Evolutionary conservation across 2,888 invertebrate genomes (phyloP), one percentile per base, ranked within the genome.

Genomic region (Dusona sp.): DNA sequence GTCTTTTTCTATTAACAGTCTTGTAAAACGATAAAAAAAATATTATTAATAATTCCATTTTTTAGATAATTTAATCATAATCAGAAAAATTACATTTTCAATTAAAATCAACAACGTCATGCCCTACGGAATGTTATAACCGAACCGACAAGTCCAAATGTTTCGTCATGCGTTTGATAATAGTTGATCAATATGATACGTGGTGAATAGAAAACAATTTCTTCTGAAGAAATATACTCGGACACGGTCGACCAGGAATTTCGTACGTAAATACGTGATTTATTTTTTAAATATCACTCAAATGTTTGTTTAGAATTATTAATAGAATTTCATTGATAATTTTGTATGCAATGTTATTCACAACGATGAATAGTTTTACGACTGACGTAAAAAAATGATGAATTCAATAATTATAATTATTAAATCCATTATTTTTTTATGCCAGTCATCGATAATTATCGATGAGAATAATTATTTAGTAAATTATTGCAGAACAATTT

Each of bases 131-230:
- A 38, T 36, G 67, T 61, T 61, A 7, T 6, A n/a, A 29, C 13
- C 29, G 0, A 61, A 61, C 61, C 3, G 16, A 29, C 61, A 16
- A 29, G 61, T 61, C 29, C 29, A 25, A 61, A 61, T 61, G 61
- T 61, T 61, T 29, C 61, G 29, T 29, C 61, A 61, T 29, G 29
- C 29, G 61, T 61, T 61, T 61, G 61, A 61, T 61, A 61, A 61
- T 16, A 16, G 16, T 67, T 67, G 67, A 67, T 67, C 36, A 67
- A 67, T n/a, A 22, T 38, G n/a, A 38, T 38, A 67, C 61, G 29
- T 16, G 13, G 29, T 29, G 61, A 61, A 61, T 61, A 29, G 29
- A 61, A 61, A 61, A 61, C 61, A 29, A 61, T 67, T 19, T 25
- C n/a, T 36, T 7, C 67, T 36, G 38, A 65, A 25, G 25, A 25